Evolutionary conservation across 2,797 vertebrate genomes (phyloP).

Genomic region (Cottoperca gobio): DNA sequence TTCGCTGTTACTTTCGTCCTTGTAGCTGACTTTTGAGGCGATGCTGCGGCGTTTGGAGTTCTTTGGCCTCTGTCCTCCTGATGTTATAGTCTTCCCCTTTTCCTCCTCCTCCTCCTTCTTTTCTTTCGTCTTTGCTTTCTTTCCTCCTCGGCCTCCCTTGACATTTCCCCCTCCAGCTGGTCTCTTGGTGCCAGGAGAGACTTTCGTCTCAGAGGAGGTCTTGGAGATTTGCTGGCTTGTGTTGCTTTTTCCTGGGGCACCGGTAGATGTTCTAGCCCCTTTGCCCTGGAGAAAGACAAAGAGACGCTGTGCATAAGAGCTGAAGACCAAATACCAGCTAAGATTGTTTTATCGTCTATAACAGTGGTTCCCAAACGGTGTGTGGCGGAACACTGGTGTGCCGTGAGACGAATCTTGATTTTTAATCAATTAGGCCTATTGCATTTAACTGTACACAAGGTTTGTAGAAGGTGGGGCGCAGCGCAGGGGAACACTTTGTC

Average conservation of each 20-base stretch:
- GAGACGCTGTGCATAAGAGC: background rate
- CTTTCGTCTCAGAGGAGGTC: slow-evolving; percentile 61
- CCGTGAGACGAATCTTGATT: no score
- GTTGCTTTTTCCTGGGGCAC: slow-evolving; percentile 47
- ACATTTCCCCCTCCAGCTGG: slow-evolving; percentile 38
- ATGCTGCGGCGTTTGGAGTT: slow-evolving; percentile 83
- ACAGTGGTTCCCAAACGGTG: no score
- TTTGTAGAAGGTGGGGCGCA: no score
- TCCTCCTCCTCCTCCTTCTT: slow-evolving; percentile 41
- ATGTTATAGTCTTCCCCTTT: slow-evolving; percentile 41
- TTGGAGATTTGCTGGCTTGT: slow-evolving; percentile 48
- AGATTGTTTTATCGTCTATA: no score
- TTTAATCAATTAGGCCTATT: no score
- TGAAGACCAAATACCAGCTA: background rate
- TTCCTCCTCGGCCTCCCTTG: slow-evolving; percentile 61
- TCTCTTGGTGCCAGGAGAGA: slow-evolving; percentile 79
- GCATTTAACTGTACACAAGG: no score
- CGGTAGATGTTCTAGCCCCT: slow-evolving; percentile 45
- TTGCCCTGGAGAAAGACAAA: slow-evolving; percentile 63
- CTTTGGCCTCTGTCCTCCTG: slow-evolving; percentile 74
- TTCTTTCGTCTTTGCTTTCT: slow-evolving; percentile 73
- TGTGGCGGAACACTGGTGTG: no score
- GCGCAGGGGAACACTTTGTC: no score
- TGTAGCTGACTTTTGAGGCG: slow-evolving; percentile 93
- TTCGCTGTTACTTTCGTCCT: slow-evolving; percentile 89